These are phyloP conservation scores for Parthenolecanium corni DNA, from an alignment of 2,888 invertebrate species.

Conservation along the genomic window DNA sequence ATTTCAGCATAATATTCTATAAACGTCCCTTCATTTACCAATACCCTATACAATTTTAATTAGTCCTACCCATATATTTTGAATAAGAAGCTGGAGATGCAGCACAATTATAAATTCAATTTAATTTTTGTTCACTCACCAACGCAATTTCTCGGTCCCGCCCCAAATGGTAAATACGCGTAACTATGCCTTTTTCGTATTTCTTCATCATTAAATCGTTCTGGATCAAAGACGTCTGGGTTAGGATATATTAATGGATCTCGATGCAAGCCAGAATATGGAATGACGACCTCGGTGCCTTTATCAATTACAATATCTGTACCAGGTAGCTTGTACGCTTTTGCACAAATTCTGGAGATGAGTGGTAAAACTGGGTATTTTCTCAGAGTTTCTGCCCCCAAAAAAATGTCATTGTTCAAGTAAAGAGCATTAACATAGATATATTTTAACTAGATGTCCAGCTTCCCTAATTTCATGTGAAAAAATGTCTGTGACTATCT, in stretches of 20 bases:
- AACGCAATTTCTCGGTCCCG: slow-evolving; percentile 34
- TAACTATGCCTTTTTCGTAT: slow-evolving; percentile 32
- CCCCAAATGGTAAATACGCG: slow-evolving; percentile 36
- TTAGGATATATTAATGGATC: slow-evolving; percentile 35
- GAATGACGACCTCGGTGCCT: slow-evolving; percentile 32
- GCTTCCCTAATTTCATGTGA: no score
- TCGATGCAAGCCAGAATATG: slow-evolving; percentile 2
- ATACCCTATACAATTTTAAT: no score
- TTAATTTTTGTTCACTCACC: slow-evolving; percentile 30
- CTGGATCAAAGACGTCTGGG: slow-evolving; percentile 38
- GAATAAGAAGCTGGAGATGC: no score
- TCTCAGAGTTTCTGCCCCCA: not conserved
- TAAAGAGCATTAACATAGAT: no score
- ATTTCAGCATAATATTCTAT: no score
- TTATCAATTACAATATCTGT: slow-evolving; percentile 33
- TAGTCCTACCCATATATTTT: no score
- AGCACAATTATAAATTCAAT: no score
- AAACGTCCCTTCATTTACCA: no score
- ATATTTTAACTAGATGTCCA: no score
- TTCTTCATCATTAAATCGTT: slow-evolving; percentile 36
- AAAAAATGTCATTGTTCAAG: no score
- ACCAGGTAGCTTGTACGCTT: slow-evolving; percentile 32
- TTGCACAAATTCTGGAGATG: not conserved
- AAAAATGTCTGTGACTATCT: no score
- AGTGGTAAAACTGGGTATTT: slow-evolving; percentile 2